Evolutionary conservation across 1,140 invertebrate species (phyloP), one percentile per base, ranked within the genome.

Genomic region (Diploscapter pachys): DNA sequence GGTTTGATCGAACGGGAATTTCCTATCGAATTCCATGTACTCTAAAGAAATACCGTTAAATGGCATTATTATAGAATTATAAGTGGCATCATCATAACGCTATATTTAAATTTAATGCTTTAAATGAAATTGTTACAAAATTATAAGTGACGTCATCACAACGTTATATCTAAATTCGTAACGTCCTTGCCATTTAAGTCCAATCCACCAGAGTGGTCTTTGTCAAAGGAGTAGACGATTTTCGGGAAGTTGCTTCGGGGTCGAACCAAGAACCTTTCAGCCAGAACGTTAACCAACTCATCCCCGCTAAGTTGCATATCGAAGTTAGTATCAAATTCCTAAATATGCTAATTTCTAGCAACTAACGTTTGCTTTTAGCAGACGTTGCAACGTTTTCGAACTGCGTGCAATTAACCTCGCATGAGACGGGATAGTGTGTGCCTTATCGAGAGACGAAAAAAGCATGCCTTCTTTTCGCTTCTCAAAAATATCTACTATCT

Each of bases 1-100:
- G 6, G 75, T 76, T 63, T 76, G 75, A 11, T 76, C 75, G 54
- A 76, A 76, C 49, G 75, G 75, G 70, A 76, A 76, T n/a, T 65
- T 63, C 11, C 52, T 63, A 51, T 76, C 75, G 53, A 76, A 72
- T 53, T 76, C 72, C 75, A 76, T 76, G 63, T 76, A 76, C 53
- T 76, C 73, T 72, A 63, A 6, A 67, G 63, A 63, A 54, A 57
- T 6, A 3, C 52, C 62, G 6, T 70, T 71, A 13, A 50, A 5
- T 8, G 48, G 31, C 49, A 51, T 31, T 6, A 8, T 67, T 53
- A 48, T 13, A 67, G 50, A 13, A 53, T 5, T 31, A 31, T 31
- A 31, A 31, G 31, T 31, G 31, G 31, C 31, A 31, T 31, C 31
- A 31, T 31, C 31, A 31, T 31, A 31, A 31, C 31, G 31, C 31